Percentiles rank a stretch among this genome's conserved stretches.
Conservation (phyloP, 2,888 invertebrate species). For the Eupithecia subfuscata region DNA sequence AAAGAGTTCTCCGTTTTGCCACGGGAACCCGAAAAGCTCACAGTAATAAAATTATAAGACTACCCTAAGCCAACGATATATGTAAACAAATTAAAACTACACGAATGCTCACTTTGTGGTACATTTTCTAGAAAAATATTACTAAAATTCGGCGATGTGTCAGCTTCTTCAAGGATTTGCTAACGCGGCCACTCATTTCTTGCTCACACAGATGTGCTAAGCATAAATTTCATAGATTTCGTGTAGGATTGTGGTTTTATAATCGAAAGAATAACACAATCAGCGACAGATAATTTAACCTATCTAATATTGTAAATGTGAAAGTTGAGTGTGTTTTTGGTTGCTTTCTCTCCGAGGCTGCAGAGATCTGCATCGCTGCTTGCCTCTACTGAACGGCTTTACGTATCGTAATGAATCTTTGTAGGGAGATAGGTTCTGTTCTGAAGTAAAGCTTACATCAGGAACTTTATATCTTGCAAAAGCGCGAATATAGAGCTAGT, state of each 20-base stretch:
- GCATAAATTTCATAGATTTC: neutral
- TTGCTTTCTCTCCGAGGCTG: too few species aligned
- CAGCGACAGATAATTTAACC: neutral
- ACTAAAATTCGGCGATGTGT: constrained; percentile 10
- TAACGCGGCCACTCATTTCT: neutral
- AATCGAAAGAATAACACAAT: neutral
- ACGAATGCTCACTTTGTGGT: constrained; percentile 15
- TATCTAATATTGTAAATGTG: neutral
- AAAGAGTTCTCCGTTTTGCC: neutral
- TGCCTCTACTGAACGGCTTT: too few species aligned
- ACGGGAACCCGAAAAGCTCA: neutral
- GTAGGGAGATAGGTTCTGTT: too few species aligned
- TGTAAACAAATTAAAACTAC: constrained; percentile 27
- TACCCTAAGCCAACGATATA: neutral
- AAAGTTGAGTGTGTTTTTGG: too few species aligned
- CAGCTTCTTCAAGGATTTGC: neutral
- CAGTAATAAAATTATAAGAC: neutral
- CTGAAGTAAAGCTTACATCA: too few species aligned
- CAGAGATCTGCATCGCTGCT: too few species aligned
- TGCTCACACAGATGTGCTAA: neutral
- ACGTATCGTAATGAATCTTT: too few species aligned
- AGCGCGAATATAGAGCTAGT: too few species aligned
- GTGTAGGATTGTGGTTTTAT: neutral
- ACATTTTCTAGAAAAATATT: neutral
- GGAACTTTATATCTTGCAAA: too few species aligned